A percentile compares a stretch with the other conserved stretches of the same genome.
These are phyloP conservation scores for Polypedilum pembai DNA, from an alignment of 1,140 invertebrate species.

Conservation along the genomic window DNA sequence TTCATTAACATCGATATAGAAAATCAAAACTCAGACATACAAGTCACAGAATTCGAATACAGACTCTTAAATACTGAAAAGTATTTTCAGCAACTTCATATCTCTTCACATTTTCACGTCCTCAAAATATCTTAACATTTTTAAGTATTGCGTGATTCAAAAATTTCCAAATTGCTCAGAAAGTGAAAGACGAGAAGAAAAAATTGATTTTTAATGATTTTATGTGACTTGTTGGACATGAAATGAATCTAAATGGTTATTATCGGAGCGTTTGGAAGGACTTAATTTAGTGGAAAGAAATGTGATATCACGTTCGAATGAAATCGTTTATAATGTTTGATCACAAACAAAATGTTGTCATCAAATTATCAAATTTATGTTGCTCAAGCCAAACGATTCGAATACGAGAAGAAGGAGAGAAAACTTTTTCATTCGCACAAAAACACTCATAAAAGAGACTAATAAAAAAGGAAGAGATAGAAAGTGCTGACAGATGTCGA, in stretches of 20 bases:
- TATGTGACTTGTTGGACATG: slow-evolving; percentile 18
- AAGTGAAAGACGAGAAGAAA: background rate
- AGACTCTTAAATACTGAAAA: no score
- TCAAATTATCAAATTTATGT: background rate
- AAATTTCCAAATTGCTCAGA: background rate
- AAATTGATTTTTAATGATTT: slow-evolving; percentile 14
- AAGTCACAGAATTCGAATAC: no score
- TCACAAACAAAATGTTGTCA: no score
- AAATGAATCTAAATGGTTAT: background rate
- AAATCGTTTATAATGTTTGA: no score
- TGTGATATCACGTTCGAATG: no score
- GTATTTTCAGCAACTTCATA: no score
- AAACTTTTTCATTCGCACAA: no score
- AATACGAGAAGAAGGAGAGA: background rate
- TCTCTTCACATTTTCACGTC: no score
- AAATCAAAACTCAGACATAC: no score
- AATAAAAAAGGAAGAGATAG: background rate
- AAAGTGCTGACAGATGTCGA: slow-evolving; percentile 1
- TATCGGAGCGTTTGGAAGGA: background rate
- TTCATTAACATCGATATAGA: no score
- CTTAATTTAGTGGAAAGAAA: background rate
- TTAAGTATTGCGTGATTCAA: no score
- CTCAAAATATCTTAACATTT: no score
- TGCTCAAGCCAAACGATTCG: background rate
- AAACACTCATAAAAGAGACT: background rate